These are phyloP conservation scores for Leucoptera coffeella DNA, from an alignment of 2,888 invertebrate species.

Conservation along the genomic window DNA sequence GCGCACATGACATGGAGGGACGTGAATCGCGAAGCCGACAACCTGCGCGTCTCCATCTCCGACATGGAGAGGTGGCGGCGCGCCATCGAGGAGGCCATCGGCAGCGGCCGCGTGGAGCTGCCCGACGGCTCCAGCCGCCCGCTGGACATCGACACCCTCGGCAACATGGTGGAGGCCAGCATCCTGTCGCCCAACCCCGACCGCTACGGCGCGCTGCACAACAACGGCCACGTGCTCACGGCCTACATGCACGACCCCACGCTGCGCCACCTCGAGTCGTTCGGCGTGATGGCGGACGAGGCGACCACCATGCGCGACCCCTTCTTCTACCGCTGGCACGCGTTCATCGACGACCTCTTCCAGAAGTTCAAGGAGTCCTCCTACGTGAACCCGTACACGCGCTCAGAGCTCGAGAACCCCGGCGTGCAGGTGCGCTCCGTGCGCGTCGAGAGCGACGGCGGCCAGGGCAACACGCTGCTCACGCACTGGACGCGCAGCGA, in stretches of 20 bases:
- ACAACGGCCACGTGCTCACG: conserved; percentile 67
- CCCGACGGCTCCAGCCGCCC: conserved; percentile 34
- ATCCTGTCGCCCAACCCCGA: conserved; percentile 58
- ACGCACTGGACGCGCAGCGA: conserved; percentile 80
- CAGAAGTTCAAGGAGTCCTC: conserved; percentile 59
- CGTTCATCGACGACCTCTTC: conserved; percentile 69
- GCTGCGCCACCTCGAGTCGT: conserved; percentile 65
- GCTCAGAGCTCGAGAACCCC: conserved; percentile 48
- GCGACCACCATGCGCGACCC: conserved; percentile 84
- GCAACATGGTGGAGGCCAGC: conserved; percentile 66
- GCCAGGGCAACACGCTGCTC: conserved; percentile 49
- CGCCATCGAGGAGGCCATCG: conserved; percentile 67
- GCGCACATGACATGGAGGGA: conserved; percentile 55
- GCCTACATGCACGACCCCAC: conserved; percentile 69
- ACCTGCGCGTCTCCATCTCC: conserved; percentile 51
- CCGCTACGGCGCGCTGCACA: conserved; percentile 67
- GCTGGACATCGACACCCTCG: conserved; percentile 62
- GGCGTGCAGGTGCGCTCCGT: conserved; percentile 51
- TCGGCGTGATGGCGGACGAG: conserved; percentile 74
- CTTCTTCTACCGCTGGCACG: conserved; percentile 81
- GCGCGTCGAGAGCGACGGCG: conserved; percentile 34
- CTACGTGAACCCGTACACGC: conserved; percentile 25
- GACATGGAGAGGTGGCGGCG: conserved; percentile 72
- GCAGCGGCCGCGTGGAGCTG: conserved; percentile 66
- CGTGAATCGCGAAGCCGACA: conserved; percentile 60